Base-by-base conservation (phyloP, 2,113 vertebrate genomes). In the Stegostoma tigrinum region DNA sequence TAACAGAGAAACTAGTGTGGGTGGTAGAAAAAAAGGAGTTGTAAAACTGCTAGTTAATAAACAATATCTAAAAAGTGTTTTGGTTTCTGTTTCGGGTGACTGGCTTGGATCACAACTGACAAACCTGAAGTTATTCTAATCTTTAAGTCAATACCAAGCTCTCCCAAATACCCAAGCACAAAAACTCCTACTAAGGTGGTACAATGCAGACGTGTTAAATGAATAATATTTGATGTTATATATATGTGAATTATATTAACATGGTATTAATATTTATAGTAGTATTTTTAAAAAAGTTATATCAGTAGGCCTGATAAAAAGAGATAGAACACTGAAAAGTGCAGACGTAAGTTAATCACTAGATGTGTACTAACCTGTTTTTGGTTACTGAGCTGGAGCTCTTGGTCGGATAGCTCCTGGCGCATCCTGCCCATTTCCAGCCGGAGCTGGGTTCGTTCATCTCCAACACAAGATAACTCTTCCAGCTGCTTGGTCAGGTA, bases 341-440 rank as follows among this genome's bases (percentile, higher is more conserved):
- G 21, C 15, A 67, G 19, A 68, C 21, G 42, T n/a, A 21, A 70
- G 45, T 45, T 45, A 23, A 45, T 30, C 17, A 27, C 45, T 30
- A 30, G 30, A 12, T 34, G 42, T 87, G 80, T 15, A 5, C 34
- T 89, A 96, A 97, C 99, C 97, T 99, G 99, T 97, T 99, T 99
- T 97, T 99, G 99, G 97, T 99, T 99, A 97, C 99, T 99, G 3
- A 99, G 98, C 97, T 99, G 99, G 99, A 99, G 99, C 97, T 99
- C 99, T 1, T 99, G 96, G 97, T 99, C 99, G 0, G 99, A 98
- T 97, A 99, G 99, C 97, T 99, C 99, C 0, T 98, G 98, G 67
- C 99, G 98, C 96, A 99, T 98, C 70, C 99, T 98, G 96, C 99
- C 99, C 91, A 99, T 98, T 42, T 99, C 99, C 17, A 99, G 99